Percentiles rank a stretch among this genome's conserved stretches.
These are phyloP conservation scores for Mastomys natalensis DNA, from an alignment of 2,113 vertebrate species.

Conservation along the genomic window DNA sequence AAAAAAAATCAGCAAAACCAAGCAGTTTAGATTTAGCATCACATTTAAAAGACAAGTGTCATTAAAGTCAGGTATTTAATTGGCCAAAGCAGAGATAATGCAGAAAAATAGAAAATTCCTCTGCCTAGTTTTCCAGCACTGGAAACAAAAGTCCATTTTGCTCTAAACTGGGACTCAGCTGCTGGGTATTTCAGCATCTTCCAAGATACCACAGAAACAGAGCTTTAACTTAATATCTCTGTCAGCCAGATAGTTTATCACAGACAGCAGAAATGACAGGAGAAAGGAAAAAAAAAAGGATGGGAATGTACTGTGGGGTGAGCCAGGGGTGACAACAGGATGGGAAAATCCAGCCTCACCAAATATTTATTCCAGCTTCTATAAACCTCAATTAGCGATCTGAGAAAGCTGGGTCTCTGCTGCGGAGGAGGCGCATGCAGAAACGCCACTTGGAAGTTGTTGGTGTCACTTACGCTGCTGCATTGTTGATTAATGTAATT, in stretches of 20 bases:
- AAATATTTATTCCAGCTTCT: constrained; percentile 76
- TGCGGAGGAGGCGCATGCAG: not conserved
- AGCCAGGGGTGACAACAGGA: constrained; percentile 57
- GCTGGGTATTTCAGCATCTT: constrained; percentile 65
- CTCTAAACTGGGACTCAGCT: constrained; percentile 75
- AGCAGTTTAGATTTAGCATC: constrained; percentile 74
- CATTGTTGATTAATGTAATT: constrained; percentile 89
- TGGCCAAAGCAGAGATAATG: not conserved
- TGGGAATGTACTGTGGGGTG: constrained; percentile 65
- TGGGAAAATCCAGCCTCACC: constrained; percentile 71
- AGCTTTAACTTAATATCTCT: constrained; percentile 73
- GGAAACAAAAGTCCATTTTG: constrained; percentile 81
- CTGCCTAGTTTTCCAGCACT: constrained; percentile 77
- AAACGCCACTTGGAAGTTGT: constrained; percentile 70
- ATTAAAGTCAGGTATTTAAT: constrained; percentile 60
- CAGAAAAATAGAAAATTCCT: constrained; percentile 50
- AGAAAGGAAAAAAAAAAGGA: constrained; percentile 62
- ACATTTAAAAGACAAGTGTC: constrained; percentile 75
- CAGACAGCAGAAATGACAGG: constrained; percentile 82
- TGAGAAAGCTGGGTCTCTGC: not conserved
- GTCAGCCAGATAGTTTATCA: constrained; percentile 74
- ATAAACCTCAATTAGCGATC: constrained; percentile 74
- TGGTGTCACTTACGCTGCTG: constrained; percentile 81
- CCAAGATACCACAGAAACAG: constrained; percentile 71
- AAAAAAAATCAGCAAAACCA: constrained; percentile 71